A percentile compares a stretch with the other conserved stretches of the same genome.
These are phyloP conservation scores for Mungos mungo DNA, from an alignment of 2,113 vertebrate species.

Conservation along the genomic window DNA sequence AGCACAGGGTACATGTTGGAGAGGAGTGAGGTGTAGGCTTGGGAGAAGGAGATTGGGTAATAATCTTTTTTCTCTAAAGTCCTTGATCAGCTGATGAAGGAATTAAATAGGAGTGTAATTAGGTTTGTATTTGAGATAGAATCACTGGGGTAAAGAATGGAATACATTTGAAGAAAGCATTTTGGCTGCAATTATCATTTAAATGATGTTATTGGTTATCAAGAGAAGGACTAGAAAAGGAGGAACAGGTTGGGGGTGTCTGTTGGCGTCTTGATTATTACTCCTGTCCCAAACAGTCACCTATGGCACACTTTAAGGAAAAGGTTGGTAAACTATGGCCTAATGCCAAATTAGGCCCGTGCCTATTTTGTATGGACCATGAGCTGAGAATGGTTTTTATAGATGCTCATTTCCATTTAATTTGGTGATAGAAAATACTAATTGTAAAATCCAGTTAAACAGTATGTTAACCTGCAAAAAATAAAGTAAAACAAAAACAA, in stretches of 20 bases:
- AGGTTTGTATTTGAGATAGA: neutral
- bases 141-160: neutral
- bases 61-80: neutral
- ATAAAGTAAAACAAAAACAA: neutral
- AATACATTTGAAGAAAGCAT: neutral
- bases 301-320: neutral
- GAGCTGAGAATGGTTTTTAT: neutral
- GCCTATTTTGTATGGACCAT: neutral
- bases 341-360: neutral
- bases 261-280: neutral
- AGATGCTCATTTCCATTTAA: neutral
- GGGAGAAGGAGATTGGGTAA: neutral
- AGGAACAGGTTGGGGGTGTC: neutral
- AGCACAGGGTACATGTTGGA: neutral
- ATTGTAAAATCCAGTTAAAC: neutral
- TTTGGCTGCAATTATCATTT: neutral
- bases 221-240: neutral
- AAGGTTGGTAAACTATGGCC: neutral
- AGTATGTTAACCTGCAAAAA: neutral
- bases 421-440: neutral
- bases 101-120: neutral
- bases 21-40: neutral
- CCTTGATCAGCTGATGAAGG: neutral
- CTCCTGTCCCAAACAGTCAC: neutral
- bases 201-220: neutral